phyloP scores from a whole-genome alignment of 2,797 vertebrate species.

The Pseudochirops corinnae region DNA sequence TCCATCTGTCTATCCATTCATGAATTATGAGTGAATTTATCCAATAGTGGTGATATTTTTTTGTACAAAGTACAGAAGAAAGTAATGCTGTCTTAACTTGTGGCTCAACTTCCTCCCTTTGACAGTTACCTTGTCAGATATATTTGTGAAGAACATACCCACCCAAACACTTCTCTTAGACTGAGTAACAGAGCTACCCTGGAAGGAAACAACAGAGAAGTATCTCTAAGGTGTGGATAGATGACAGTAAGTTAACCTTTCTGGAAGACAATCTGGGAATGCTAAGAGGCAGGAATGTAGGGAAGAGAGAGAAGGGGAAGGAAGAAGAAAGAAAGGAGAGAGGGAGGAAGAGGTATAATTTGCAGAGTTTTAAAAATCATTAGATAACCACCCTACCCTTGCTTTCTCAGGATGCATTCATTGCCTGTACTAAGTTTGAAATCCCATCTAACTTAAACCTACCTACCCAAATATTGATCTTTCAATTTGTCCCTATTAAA shows the following conservation, averaged over 20 bases:
- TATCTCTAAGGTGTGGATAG: neutral
- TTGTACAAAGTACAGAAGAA: neutral
- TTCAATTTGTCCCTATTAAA: neutral
- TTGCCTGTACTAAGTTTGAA: neutral
- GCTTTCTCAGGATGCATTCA: neutral
- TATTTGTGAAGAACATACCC: neutral
- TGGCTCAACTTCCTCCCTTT: neutral
- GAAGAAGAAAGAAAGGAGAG: neutral
- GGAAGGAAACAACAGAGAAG: neutral
- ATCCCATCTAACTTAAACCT: neutral
- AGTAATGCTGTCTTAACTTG: neutral
- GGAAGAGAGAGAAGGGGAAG: neutral
- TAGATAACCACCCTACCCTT: neutral
- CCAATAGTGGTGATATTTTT: neutral
- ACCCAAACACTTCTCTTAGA: neutral
- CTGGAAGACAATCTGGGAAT: neutral
- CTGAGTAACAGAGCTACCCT: neutral
- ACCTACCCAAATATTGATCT: neutral
- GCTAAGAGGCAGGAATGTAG: neutral
- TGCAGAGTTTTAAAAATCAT: neutral
- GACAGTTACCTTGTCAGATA: neutral
- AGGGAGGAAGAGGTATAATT: neutral
- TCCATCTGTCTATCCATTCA: neutral
- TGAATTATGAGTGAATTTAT: neutral
- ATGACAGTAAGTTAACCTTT: neutral